Percentiles rank a stretch among this genome's conserved stretches.
Evolutionary conservation across 2,888 invertebrate genomes (phyloP).

Genomic region (Arrhopalites spinosus): DNA sequence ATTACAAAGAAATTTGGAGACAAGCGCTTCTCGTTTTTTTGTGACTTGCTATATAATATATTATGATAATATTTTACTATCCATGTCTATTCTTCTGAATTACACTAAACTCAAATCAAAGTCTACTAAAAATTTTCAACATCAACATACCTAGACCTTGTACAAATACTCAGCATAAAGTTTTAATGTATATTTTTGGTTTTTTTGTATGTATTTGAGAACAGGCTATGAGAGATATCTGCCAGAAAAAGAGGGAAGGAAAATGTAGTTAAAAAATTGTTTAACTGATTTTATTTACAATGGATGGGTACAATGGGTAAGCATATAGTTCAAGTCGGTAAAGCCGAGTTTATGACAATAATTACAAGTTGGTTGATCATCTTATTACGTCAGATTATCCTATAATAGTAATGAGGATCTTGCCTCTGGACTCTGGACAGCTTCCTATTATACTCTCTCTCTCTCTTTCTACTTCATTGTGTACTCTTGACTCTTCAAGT

Average conservation of each 20-base stretch:
- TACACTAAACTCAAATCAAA: no score
- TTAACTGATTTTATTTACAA: not conserved
- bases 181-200: no score
- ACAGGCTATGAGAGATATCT: no score
- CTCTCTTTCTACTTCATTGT: not conserved
- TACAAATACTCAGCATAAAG: no score
- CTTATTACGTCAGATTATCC: constrained; percentile 26
- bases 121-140: no score
- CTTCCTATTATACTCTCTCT: constrained; percentile 14
- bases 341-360: constrained; percentile 27
- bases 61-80: no score
- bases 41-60: not conserved
- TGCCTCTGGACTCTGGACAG: constrained; percentile 19
- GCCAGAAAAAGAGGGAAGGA: no score
- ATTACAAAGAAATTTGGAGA: not conserved
- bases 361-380: constrained; percentile 26
- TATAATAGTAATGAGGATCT: constrained; percentile 24
- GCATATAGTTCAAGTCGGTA: constrained; percentile 8
- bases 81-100: no score
- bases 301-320: not conserved
- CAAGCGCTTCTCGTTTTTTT: not conserved
- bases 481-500: not conserved
- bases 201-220: no score
- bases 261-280: no score
- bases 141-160: no score